Percentiles rank a stretch among this genome's conserved stretches.
These are phyloP conservation scores for Odontophorus gujanensis DNA, from an alignment of 2,113 vertebrate genomes.

Conservation along the genomic window DNA sequence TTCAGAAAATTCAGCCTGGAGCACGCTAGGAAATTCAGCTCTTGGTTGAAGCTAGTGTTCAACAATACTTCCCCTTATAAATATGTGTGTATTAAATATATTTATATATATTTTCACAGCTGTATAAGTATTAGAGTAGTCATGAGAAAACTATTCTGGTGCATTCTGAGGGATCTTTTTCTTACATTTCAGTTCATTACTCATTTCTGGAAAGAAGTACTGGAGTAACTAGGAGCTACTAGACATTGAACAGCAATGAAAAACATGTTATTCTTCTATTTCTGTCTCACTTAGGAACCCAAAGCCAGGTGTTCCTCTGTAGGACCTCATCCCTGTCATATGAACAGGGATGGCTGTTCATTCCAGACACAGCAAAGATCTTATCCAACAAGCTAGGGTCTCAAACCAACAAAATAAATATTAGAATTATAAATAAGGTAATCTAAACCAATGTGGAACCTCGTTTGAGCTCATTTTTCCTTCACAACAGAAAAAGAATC, in stretches of 20 bases:
- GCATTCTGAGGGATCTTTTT: background rate
- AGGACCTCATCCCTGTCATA: background rate
- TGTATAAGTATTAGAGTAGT: background rate
- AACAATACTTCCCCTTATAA: background rate
- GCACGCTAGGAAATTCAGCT: background rate
- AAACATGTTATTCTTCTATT: background rate
- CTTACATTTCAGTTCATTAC: background rate
- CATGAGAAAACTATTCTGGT: background rate
- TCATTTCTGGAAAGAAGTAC: background rate
- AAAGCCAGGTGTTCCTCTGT: background rate
- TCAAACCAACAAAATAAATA: background rate
- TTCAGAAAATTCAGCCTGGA: slow-evolving; percentile 46
- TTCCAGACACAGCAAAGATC: fast-evolving
- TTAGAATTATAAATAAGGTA: background rate
- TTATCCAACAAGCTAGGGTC: background rate
- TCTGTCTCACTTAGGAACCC: background rate
- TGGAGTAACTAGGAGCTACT: background rate
- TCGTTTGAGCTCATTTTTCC: background rate
- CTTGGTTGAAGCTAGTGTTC: slow-evolving; percentile 29
- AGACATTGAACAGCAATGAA: background rate
- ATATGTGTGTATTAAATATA: background rate
- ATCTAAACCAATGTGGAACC: background rate
- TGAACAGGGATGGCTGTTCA: background rate
- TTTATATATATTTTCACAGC: background rate
- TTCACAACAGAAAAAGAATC: background rate